phyloP scores from a whole-genome alignment of 92 coral and sea anemone genomes.

The Zoanthus sociatus region DNA sequence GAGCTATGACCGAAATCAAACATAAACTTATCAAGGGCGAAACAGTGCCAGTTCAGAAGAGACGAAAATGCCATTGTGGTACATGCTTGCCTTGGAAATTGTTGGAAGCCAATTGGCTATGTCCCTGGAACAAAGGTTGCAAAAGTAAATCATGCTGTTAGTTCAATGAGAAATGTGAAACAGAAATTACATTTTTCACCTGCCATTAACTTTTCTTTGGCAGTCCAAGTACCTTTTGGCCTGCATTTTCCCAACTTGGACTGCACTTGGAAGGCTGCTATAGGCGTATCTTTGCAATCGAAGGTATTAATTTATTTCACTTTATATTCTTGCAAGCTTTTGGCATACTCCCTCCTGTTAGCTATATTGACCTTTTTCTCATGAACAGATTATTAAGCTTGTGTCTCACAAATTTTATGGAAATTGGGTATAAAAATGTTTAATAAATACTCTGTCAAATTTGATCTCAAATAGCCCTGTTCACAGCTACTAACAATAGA shows the following conservation, averaged over 20 bases:
- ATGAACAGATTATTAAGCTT: too few species aligned
- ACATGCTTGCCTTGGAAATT: constrained; percentile 29
- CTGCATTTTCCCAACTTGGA: background rate
- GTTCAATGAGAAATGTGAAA: background rate
- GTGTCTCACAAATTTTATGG: too few species aligned
- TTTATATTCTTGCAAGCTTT: too few species aligned
- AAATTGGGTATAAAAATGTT: too few species aligned
- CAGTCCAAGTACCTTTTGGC: background rate
- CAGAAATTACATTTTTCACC: background rate
- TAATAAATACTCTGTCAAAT: background rate
- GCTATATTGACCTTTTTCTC: too few species aligned
- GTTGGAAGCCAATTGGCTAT: constrained; percentile 57
- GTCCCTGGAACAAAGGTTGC: constrained; percentile 55
- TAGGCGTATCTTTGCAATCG: background rate
- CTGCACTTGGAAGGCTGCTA: background rate
- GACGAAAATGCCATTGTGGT: constrained; percentile 73
- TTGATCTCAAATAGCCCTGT: background rate
- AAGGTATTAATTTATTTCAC: too few species aligned
- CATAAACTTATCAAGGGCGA: constrained; percentile 31
- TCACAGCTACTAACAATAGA: background rate
- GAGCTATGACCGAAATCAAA: constrained; percentile 30
- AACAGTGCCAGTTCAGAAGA: constrained; percentile 35
- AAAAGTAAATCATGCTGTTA: constrained; percentile 55
- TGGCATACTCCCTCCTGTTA: too few species aligned
- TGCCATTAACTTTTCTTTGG: background rate